Evolutionary conservation across 2,888 invertebrate genomes (phyloP), one percentile per base, ranked within the genome.

Genomic region (Sphinx pinastri): DNA sequence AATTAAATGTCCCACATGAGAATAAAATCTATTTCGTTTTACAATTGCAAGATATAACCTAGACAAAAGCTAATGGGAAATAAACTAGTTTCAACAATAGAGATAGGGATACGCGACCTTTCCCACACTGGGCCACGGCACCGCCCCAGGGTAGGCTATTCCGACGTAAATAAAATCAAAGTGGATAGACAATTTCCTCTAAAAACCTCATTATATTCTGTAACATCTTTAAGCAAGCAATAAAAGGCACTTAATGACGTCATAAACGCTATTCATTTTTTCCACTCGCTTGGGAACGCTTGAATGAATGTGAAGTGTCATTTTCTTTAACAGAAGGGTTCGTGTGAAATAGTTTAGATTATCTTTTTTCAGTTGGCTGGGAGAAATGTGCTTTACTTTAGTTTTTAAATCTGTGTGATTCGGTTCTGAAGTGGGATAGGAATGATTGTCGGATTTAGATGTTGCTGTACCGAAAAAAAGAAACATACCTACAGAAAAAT

Each of bases 231-330:
- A 81, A 82, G 77, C 77, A 79, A 81, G 74, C 77, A 79, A 78
- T 83, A 82, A 81, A 80, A 79, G 79, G 76, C 80, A 81, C 79
- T 80, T 82, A 85, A 85, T 82, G 82, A 80, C 76, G 74, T 81
- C 81, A 77, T 82, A 83, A 80, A 82, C 79, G 79, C 81, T 79
- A 80, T 81, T 82, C 82, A 81, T 80, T 79, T 80, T 77, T 74
- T 78, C 63, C 69, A 74, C 76, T 71, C 38, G 19, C 67, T 67
- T 68, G 55, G 58, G 51, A 60, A 71, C 68, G n/a, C 16, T 45
- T 47, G 60, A 60, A 60, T 67, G 72, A 72, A 68, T 67, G 73
- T 73, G 73, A 72, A 55, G 47, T 54, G 70, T 73, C 69, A 57
- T 77, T 76, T 73, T 71, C 74, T 76, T 75, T 45, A 25, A 47